These are phyloP conservation scores for Rattus rattus DNA, from an alignment of 2,113 vertebrate genomes.

Conservation along the genomic window DNA sequence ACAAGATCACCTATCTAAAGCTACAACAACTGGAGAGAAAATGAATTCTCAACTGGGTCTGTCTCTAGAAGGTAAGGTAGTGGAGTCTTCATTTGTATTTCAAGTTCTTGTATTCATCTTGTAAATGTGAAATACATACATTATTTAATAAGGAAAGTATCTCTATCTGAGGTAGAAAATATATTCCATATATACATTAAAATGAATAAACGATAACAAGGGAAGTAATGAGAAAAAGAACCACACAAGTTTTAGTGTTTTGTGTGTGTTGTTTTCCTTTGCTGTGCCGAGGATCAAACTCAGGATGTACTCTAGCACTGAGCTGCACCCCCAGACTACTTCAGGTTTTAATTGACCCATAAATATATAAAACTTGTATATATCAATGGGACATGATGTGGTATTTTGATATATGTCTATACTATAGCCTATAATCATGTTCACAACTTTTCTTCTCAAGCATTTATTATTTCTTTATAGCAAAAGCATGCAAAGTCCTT, in stretches of 20 bases:
- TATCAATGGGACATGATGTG: neutral
- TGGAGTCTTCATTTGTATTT: constrained; percentile 15
- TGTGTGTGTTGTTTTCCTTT: neutral
- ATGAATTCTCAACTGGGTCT: constrained; percentile 23
- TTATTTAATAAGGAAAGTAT: constrained; percentile 42
- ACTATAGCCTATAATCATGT: neutral
- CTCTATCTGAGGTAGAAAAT: neutral
- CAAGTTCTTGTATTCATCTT: constrained; percentile 39
- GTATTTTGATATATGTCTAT: neutral
- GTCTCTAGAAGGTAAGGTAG: neutral
- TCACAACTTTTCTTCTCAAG: neutral
- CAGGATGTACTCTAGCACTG: neutral
- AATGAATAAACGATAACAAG: neutral
- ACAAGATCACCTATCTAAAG: neutral
- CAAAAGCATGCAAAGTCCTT: neutral
- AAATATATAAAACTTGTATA: neutral
- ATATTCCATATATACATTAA: neutral
- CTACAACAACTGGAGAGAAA: constrained; percentile 35
- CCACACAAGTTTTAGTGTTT: neutral
- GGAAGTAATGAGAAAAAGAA: neutral
- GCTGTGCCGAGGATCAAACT: neutral
- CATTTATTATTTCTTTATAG: neutral
- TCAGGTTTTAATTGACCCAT: neutral
- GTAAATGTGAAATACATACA: constrained; percentile 31
- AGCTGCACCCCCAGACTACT: neutral